Evolutionary conservation across 1,140 invertebrate genomes (phyloP).

Genomic region (Bradysia coprophila): DNA sequence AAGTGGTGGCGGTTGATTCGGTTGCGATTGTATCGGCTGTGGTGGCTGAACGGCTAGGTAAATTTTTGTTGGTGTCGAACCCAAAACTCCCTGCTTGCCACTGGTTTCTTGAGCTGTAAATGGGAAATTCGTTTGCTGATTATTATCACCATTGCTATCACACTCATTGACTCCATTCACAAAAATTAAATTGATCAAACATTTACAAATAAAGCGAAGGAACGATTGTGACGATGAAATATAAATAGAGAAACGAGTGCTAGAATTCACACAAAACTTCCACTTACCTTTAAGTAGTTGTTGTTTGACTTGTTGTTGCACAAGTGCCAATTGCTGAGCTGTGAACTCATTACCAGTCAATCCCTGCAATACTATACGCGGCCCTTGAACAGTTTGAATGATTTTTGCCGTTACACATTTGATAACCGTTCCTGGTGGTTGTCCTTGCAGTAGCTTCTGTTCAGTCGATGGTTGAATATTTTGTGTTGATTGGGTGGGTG

Average conservation of each 20-base stretch:
- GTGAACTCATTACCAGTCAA: constrained; percentile 64
- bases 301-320: constrained; percentile 76
- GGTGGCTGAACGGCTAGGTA: constrained; percentile 61
- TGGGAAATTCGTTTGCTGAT: no score
- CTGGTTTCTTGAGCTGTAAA: constrained; percentile 52
- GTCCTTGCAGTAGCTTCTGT: constrained; percentile 48
- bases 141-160: no score
- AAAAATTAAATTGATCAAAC: constrained; percentile 1
- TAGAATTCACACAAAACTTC: no score
- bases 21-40: constrained; percentile 15
- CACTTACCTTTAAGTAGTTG: constrained; percentile 47
- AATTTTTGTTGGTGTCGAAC: constrained; percentile 68
- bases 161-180: background rate
- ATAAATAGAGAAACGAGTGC: no score
- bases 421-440: constrained; percentile 69
- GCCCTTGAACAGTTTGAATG: constrained; percentile 62
- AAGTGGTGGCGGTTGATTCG: constrained; percentile 27
- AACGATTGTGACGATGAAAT: no score
- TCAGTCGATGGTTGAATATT: constrained; percentile 32
- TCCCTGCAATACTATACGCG: constrained; percentile 66
- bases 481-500: constrained; percentile 22
- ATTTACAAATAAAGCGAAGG: background rate
- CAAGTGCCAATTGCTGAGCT: constrained; percentile 53
- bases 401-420: constrained; percentile 69
- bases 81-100: constrained; percentile 61